phyloP scores from a whole-genome alignment of 1,140 invertebrate species.

The Papilio polyxenes region DNA sequence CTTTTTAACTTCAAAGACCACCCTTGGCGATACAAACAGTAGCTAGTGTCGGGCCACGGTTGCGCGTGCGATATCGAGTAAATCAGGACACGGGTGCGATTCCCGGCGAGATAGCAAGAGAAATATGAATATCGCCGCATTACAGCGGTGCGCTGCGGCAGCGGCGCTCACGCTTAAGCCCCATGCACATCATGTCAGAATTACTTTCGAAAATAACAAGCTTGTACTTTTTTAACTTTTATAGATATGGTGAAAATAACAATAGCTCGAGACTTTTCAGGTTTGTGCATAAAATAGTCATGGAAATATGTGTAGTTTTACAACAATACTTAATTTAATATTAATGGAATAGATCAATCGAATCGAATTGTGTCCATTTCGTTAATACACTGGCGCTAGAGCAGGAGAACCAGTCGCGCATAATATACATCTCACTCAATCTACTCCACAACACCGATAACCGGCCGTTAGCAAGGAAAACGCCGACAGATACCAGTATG shows the following conservation, averaged over 20 bases:
- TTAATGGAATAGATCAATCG: slow-evolving; percentile 51
- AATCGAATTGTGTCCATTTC: slow-evolving; percentile 50
- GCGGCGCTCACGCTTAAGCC: not conserved
- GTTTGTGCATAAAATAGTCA: not conserved
- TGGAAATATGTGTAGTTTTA: not conserved
- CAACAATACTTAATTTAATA: slow-evolving; percentile 38
- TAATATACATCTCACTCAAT: slow-evolving; percentile 71
- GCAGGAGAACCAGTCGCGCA: slow-evolving; percentile 61
- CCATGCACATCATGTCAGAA: not conserved
- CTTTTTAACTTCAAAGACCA: slow-evolving; percentile 46
- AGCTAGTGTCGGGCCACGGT: slow-evolving; percentile 57
- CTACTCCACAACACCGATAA: slow-evolving; percentile 75
- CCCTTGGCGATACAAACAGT: slow-evolving; percentile 57
- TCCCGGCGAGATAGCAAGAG: slow-evolving; percentile 56
- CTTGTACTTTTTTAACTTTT: not conserved
- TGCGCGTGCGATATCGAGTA: slow-evolving; percentile 64
- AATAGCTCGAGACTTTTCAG: not conserved
- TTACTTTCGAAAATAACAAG: not conserved
- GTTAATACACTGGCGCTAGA: slow-evolving; percentile 54
- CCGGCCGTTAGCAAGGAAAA: slow-evolving; percentile 72
- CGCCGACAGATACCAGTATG: slow-evolving; percentile 70
- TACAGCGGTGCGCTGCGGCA: slow-evolving; percentile 39
- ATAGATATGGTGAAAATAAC: not conserved
- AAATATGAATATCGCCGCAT: slow-evolving; percentile 70
- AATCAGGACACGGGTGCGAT: slow-evolving; percentile 67